Evolutionary conservation across 53 echinoderm and acorn worm genomes (phyloP).

Genomic region (Patiria pectinifera): DNA sequence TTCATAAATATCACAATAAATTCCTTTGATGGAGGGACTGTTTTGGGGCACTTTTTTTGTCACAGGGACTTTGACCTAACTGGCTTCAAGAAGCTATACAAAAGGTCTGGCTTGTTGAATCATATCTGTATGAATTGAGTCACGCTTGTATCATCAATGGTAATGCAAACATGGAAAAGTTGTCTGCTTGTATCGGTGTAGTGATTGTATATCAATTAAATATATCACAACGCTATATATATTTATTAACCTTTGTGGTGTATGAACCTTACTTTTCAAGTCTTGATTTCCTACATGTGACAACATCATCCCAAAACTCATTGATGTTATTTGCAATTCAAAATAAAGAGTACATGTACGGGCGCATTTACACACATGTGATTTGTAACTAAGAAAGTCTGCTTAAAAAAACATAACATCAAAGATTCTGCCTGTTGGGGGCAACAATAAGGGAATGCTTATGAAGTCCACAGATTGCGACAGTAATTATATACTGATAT

Average conservation of each 20-base stretch:
- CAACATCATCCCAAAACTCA: no score
- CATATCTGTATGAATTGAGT: not conserved
- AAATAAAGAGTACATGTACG: no score
- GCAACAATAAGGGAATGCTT: no score
- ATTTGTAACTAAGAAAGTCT: no score
- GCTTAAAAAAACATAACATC: no score
- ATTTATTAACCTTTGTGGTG: not conserved
- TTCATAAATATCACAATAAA: not conserved
- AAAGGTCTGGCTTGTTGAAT: not conserved
- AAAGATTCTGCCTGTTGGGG: no score
- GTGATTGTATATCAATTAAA: not conserved
- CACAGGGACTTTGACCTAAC: not conserved
- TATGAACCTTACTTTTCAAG: not conserved
- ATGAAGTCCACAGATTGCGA: no score
- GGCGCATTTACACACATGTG: no score
- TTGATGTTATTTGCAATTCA: no score
- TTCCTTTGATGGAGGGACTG: not conserved
- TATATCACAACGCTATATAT: not conserved
- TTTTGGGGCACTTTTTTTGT: not conserved
- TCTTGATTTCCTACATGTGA: no score
- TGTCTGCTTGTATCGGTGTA: not conserved
- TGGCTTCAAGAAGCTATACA: not conserved
- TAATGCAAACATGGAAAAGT: not conserved
- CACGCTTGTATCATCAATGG: not conserved
- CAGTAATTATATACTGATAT: no score